phyloP scores from a whole-genome alignment of 2,797 vertebrate species.

The Ibycter americanus region DNA sequence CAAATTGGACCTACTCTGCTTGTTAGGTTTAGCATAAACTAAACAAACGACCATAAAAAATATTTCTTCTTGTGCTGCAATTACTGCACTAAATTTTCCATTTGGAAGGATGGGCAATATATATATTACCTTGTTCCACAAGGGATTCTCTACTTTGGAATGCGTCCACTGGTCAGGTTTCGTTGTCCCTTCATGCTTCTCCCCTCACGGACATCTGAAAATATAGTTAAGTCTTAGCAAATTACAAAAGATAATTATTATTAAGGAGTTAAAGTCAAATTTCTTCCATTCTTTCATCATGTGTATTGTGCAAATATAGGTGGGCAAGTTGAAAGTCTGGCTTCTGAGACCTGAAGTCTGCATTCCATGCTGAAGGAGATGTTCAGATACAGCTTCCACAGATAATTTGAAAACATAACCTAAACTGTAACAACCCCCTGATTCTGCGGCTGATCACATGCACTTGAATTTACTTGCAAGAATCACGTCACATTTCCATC shows the following conservation, averaged over 20 bases:
- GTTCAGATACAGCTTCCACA: not conserved
- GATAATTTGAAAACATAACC: not conserved
- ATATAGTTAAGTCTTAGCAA: not conserved
- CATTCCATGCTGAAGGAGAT: not conserved
- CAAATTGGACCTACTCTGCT: not conserved
- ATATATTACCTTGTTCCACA: constrained; percentile 61
- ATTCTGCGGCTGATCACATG: not conserved
- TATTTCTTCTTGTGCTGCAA: not conserved
- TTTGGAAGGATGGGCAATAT: constrained; percentile 38
- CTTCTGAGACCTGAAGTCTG: not conserved
- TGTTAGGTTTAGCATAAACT: not conserved
- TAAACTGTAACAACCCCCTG: not conserved
- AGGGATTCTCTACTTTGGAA: constrained; percentile 56
- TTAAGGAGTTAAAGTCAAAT: not conserved
- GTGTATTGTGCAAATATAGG: not conserved
- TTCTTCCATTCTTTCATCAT: not conserved
- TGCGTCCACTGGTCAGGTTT: constrained; percentile 42
- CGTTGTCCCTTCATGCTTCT: constrained; percentile 30
- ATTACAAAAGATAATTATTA: not conserved
- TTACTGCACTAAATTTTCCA: constrained; percentile 16
- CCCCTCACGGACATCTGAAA: constrained; percentile 44
- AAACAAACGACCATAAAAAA: not conserved
- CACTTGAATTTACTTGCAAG: not conserved
- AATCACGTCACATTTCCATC: accelerated
- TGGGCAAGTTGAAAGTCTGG: not conserved